A percentile compares a stretch with the other conserved stretches of the same genome.
Evolutionary conservation across 2,113 vertebrate species (phyloP).

Genomic region (Heloderma charlesbogerti): DNA sequence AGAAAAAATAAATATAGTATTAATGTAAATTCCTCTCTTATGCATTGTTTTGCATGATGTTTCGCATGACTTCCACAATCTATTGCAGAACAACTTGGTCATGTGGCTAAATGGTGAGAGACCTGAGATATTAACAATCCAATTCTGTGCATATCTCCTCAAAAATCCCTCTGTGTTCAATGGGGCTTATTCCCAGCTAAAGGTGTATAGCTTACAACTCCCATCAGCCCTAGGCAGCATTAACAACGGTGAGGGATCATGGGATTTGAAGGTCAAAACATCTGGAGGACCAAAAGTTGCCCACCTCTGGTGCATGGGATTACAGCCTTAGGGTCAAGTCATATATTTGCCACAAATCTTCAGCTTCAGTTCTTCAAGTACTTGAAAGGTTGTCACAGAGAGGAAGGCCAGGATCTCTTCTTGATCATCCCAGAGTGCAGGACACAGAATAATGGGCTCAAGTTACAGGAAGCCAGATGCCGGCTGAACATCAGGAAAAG

Average conservation of each 20-base stretch:
- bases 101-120: conserved; percentile 11
- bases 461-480: too few relatives aligned
- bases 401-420: too few relatives aligned
- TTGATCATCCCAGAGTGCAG: too few relatives aligned
- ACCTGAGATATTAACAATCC: neutral
- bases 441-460: too few relatives aligned
- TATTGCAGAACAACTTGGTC: neutral
- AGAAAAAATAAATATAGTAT: neutral
- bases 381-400: too few relatives aligned
- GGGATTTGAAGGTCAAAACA: neutral
- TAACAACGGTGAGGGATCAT: neutral
- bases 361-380: neutral
- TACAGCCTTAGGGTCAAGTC: neutral
- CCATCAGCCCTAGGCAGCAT: neutral
- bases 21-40: conserved; percentile 20
- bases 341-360: too few relatives aligned
- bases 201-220: neutral
- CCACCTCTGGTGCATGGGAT: neutral
- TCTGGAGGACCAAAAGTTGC: neutral
- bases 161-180: neutral
- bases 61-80: neutral
- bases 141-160: neutral
- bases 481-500: too few relatives aligned
- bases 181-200: neutral
- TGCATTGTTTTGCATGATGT: neutral